phyloP scores from a whole-genome alignment of 2,113 vertebrate genomes.

The Osmerus eperlanus region DNA sequence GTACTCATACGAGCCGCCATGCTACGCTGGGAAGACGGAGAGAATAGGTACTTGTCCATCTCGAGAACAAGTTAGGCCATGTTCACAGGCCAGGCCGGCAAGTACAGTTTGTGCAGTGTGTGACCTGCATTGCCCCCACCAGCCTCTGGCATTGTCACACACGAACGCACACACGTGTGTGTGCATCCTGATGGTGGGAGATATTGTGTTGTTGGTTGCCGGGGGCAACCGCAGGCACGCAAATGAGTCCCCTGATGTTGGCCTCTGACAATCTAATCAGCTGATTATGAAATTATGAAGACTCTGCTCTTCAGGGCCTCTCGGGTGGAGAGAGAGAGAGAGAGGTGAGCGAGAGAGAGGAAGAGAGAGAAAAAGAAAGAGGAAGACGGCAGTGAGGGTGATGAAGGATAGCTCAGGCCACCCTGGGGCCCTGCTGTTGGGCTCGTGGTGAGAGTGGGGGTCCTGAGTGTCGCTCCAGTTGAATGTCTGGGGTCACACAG shows the following conservation, averaged over 20 bases:
- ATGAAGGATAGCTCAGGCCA: conserved; percentile 34
- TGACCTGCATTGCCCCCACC: neutral
- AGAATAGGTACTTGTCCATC: too few species aligned
- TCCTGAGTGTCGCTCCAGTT: too few species aligned
- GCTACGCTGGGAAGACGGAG: neutral
- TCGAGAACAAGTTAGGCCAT: too few species aligned
- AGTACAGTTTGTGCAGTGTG: conserved; percentile 12
- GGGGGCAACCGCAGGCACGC: conserved; percentile 37
- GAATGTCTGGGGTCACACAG: too few species aligned
- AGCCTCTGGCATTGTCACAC: conserved; percentile 15
- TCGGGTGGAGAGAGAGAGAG: conserved; percentile 36
- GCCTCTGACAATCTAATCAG: conserved; percentile 50
- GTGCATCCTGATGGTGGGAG: neutral
- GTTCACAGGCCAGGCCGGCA: too few species aligned
- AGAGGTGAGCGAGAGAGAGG: conserved; percentile 6
- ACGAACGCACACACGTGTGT: too few species aligned
- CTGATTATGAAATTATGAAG: conserved; percentile 41
- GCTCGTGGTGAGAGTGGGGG: neutral
- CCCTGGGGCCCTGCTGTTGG: conserved; percentile 11
- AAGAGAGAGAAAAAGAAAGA: neutral
- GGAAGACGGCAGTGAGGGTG: conserved; percentile 4
- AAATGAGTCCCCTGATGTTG: conserved; percentile 43
- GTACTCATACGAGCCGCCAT: neutral
- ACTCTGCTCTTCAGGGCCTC: conserved; percentile 38
- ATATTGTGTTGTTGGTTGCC: conserved; percentile 27